Conservation (phyloP, 2,888 invertebrate genomes). For the Tiliacea citrago region DNA sequence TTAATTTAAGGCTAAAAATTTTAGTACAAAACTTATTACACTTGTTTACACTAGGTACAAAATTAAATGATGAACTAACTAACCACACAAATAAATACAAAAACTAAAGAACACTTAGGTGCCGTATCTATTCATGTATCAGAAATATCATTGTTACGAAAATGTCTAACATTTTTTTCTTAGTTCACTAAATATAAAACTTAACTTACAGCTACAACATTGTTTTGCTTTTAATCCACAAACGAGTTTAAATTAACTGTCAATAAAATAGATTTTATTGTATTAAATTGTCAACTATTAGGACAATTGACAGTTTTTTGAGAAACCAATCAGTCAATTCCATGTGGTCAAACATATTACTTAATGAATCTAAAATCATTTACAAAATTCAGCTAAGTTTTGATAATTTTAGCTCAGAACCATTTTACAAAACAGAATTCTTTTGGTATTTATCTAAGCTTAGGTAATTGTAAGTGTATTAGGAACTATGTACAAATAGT, state of each 20-base stretch:
- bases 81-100: not conserved
- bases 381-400: no score
- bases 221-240: not conserved
- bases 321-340: no score
- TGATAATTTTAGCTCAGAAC: no score
- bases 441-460: not conserved
- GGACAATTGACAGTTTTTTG: no score
- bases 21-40: no score
- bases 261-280: not conserved
- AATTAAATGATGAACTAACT: not conserved
- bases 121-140: not conserved
- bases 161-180: not conserved
- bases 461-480: conserved; percentile 1
- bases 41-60: not conserved
- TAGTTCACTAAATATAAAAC: no score
- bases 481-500: not conserved
- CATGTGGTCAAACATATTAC: no score
- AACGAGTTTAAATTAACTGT: not conserved
- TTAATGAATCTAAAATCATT: no score
- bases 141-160: not conserved
- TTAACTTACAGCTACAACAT: not conserved
- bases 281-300: not conserved
- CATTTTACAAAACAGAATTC: not conserved
- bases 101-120: not conserved
- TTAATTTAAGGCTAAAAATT: no score